Evolutionary conservation across 2,113 vertebrate species (phyloP).

Genomic region (Ceyx cyanopectus): DNA sequence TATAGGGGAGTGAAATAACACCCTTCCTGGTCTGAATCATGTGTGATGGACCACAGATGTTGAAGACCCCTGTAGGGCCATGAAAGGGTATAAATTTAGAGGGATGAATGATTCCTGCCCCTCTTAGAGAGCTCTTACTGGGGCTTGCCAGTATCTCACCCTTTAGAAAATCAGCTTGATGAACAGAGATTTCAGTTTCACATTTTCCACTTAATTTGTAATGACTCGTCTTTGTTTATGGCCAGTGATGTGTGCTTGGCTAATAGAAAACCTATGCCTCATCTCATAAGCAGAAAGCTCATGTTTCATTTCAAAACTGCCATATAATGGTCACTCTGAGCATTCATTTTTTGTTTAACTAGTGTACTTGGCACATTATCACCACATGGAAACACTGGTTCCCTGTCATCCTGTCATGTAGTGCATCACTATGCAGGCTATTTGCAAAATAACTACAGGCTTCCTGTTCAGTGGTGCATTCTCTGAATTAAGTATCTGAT

Average conservation of each 20-base stretch:
- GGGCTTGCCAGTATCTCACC: neutral
- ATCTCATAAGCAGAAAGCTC: conserved; percentile 30
- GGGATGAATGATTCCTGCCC: neutral
- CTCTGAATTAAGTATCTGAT: neutral
- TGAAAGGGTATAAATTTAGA: neutral
- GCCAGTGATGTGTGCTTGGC: neutral
- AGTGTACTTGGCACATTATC: neutral
- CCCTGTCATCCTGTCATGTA: neutral
- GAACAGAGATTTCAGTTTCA: conserved; percentile 35
- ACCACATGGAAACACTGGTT: conserved; percentile 3
- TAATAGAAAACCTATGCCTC: conserved; percentile 35
- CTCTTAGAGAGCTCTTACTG: neutral
- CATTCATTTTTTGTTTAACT: conserved; percentile 38
- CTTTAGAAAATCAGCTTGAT: neutral
- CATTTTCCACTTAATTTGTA: conserved; percentile 59
- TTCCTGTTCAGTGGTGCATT: neutral
- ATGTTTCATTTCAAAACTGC: conserved; percentile 39
- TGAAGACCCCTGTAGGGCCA: fast-evolving
- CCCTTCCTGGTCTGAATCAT: fast-evolving
- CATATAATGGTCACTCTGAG: conserved; percentile 20
- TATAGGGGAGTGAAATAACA: neutral
- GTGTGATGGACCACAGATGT: neutral
- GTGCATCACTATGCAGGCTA: neutral
- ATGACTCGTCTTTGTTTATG: conserved; percentile 49
- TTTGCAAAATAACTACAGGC: neutral